Evolutionary conservation across 2,888 invertebrate genomes (phyloP), one percentile per base, ranked within the genome.

Genomic region (Drosophila dives): DNA sequence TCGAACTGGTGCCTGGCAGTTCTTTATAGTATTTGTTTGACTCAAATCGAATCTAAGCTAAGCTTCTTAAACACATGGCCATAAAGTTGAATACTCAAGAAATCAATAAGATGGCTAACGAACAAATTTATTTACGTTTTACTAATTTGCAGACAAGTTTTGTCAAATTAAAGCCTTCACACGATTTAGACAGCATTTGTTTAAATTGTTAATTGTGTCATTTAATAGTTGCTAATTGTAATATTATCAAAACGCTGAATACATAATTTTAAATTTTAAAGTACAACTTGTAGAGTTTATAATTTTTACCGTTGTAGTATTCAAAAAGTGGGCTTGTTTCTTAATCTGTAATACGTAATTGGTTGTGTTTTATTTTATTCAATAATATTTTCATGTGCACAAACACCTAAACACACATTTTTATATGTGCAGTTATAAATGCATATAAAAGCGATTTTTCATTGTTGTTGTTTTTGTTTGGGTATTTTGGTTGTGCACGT

Each of bases 61-160:
- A 26, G 23, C 23, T 36, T 2, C 26, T 23, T 32, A 40, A 12
- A 34, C 45, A 36, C 20, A 45, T 34, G 23, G 23, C 34, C 42
- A 32, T 20, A 45, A 26, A 42, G 48, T 75, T 12, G 34, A 70
- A 60, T 50, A 36, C 58, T 59, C 2, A 48, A 17, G 26, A 63
- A 29, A 58, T 33, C 23, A 20, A 33, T 42, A 42, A 26, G 48
- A 38, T 67, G 71, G 64, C 71, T 36, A 75, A 34, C 45, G 32
- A 38, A 51, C 42, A 38, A 63, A n/a, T 63, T 81, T 80, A 58
- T 68, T 73, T 67, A 56, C 23, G 38, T 32, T 64, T 72, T 71
- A 82, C 88, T 86, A 89, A 86, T 89, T 85, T 74, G 70, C 70
- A 66, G 83, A 84, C 89, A 74, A 75, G 84, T 84, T 84, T 80